Evolutionary conservation across 2,888 invertebrate species (phyloP).

Genomic region (Aleiodes testaceus): DNA sequence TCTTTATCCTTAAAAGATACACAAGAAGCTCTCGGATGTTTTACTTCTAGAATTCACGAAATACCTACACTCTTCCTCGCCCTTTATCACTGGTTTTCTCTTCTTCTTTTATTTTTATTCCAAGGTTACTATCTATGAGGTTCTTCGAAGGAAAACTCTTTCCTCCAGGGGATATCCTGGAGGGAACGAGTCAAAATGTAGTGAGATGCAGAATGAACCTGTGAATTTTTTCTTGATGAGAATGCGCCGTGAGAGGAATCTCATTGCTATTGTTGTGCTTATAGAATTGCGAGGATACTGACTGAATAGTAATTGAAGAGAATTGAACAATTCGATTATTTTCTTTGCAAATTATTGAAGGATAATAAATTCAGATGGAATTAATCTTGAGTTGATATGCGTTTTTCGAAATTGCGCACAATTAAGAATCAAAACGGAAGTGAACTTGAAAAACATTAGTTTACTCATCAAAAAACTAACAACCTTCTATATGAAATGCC

Average conservation of each 20-base stretch:
- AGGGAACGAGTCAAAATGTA: not conserved
- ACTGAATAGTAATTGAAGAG: no score
- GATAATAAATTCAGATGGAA: no score
- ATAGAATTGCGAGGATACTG: no score
- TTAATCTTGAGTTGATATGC: no score
- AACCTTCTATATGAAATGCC: no score
- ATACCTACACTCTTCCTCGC: not conserved
- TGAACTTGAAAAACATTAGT: no score
- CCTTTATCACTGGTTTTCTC: not conserved
- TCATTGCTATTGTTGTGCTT: not conserved
- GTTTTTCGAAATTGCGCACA: no score
- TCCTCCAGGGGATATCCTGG: no score
- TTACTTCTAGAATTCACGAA: conserved; percentile 11
- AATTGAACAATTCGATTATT: no score
- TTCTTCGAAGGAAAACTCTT: not conserved
- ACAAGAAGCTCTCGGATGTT: conserved; percentile 37
- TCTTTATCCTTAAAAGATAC: conserved; percentile 49
- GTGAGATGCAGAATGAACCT: conserved; percentile 1
- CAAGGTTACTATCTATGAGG: not conserved
- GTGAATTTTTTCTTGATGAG: not conserved
- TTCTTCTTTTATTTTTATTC: not conserved
- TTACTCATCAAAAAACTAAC: no score
- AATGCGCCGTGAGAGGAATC: not conserved
- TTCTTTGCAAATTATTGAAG: no score
- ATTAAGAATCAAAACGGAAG: no score